Evolutionary conservation across 2,888 invertebrate genomes (phyloP).

Genomic region (Ichneumoninae sp.): DNA sequence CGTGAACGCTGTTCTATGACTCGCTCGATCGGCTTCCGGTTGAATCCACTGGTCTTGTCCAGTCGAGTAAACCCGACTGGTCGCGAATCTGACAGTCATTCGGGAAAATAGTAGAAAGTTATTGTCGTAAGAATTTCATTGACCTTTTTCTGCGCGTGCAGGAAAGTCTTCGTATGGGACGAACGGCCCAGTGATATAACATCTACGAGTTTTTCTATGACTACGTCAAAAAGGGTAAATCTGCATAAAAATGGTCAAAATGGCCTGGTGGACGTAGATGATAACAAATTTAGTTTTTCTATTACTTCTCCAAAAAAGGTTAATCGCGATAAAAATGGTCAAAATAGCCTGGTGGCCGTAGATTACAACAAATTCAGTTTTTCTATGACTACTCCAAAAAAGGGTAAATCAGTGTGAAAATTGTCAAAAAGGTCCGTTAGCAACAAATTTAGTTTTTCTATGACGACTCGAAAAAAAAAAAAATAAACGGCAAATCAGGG

Average conservation of each 20-base stretch:
- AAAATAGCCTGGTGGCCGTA: neutral
- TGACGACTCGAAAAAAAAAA: too few species aligned
- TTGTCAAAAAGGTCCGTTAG: neutral
- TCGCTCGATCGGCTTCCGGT: slow-evolving; percentile 17
- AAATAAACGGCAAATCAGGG: too few species aligned
- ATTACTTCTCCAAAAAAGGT: too few species aligned
- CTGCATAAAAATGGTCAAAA: neutral
- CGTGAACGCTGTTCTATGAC: slow-evolving; percentile 61
- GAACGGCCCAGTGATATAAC: neutral
- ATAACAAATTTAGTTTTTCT: neutral
- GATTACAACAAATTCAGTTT: too few species aligned
- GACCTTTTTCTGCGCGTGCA: neutral
- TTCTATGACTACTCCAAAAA: neutral
- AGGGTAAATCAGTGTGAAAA: neutral
- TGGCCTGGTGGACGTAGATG: neutral
- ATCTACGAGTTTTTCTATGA: neutral
- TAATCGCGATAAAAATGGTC: neutral
- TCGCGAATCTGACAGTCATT: slow-evolving; percentile 43
- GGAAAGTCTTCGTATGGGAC: neutral
- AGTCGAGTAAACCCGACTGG: slow-evolving; percentile 41
- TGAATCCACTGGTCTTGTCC: slow-evolving; percentile 44
- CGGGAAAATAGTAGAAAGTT: slow-evolving; percentile 17
- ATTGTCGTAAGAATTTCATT: slow-evolving; percentile 8
- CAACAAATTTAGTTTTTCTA: too few species aligned
- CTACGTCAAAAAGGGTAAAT: neutral